phyloP scores from a whole-genome alignment of 2,113 vertebrate genomes.

The Pterocles gutturalis region DNA sequence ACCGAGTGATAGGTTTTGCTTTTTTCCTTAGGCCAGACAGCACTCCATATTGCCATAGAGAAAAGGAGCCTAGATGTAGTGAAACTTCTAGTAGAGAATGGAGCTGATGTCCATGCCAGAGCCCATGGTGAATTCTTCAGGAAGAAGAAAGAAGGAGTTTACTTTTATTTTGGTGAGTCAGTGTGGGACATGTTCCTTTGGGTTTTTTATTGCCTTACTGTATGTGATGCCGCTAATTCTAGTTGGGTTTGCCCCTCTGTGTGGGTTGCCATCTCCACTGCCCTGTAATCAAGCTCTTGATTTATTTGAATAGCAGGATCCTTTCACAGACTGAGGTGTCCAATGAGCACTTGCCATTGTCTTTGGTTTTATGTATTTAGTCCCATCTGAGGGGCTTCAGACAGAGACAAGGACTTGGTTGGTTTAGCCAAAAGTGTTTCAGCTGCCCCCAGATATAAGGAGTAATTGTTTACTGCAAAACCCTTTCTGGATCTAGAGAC shows the following conservation, averaged over 20 bases:
- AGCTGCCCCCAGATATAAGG: not conserved
- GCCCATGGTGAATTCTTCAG: conserved; percentile 92
- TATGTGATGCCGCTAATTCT: not conserved
- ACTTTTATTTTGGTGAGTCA: conserved; percentile 94
- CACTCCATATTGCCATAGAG: conserved; percentile 93
- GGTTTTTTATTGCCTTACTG: not conserved
- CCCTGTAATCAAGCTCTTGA: not conserved
- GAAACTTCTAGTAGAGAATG: conserved; percentile 86
- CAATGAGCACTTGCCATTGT: not conserved
- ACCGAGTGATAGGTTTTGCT: not conserved
- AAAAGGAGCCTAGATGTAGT: conserved; percentile 85
- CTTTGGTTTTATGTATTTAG: not conserved
- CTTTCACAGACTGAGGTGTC: not conserved
- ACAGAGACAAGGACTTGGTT: not conserved
- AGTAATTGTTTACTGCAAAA: not conserved
- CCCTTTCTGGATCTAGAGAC: not conserved
- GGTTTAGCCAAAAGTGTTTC: not conserved
- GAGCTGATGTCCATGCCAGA: conserved; percentile 86
- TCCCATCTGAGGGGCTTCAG: not conserved
- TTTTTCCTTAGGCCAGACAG: conserved; percentile 86
- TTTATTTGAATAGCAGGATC: not conserved
- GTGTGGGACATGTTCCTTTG: not conserved
- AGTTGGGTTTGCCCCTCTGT: not conserved
- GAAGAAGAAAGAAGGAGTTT: conserved; percentile 77
- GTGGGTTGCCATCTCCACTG: not conserved